Percentiles rank a stretch among this genome's conserved stretches.
Conservation (phyloP, 2,113 vertebrate genomes). For the Epinephelus lanceolatus region DNA sequence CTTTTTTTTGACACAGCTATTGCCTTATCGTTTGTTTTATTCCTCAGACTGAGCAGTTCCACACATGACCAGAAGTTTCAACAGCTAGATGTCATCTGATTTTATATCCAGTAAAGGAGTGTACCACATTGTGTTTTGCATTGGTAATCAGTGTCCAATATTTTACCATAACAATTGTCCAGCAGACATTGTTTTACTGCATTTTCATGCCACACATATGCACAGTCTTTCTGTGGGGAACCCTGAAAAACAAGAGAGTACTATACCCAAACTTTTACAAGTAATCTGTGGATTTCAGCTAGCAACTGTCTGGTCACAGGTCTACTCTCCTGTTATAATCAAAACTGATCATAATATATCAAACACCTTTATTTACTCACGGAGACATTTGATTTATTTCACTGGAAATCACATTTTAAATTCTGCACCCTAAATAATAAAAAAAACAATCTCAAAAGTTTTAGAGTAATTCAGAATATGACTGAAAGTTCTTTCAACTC, state of each 20-base stretch:
- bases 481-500: not conserved
- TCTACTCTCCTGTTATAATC: not conserved
- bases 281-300: not conserved
- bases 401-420: not conserved
- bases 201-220: not conserved
- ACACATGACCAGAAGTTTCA: conserved; percentile 21
- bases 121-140: not conserved
- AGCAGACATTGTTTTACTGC: not conserved
- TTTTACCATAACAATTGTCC: not conserved
- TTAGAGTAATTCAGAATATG: not conserved
- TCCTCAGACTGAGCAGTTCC: conserved; percentile 7
- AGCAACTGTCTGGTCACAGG: not conserved
- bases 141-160: not conserved
- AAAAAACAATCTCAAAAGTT: not conserved
- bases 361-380: not conserved
- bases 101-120: not conserved
- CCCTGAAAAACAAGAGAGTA: too few species aligned
- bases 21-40: conserved; percentile 44
- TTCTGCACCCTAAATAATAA: not conserved
- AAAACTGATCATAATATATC: not conserved
- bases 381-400: not conserved
- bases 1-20: conserved; percentile 38
- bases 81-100: not conserved
- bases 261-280: not conserved
- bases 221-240: not conserved